Base-by-base conservation (phyloP, 2,113 vertebrate genomes). In the Caranx melampygus region DNA sequence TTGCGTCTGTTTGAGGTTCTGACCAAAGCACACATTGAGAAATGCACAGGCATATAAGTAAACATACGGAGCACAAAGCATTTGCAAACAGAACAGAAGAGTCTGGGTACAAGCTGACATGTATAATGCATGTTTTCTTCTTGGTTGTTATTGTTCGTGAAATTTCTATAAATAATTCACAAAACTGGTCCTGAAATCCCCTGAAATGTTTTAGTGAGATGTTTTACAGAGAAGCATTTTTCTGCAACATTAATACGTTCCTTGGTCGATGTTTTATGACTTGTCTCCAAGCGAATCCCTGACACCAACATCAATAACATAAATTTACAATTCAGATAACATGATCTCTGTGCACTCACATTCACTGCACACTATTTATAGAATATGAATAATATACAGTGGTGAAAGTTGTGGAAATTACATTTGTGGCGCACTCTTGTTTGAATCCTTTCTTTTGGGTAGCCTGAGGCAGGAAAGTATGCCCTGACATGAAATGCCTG, bases 111-210 rank as follows among this genome's bases (percentile, higher is more conserved):
- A 87, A 75, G 61, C 65, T 86, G 59, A 79, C 60, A 90, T 92
- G 81, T 84, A 86, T 90, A 87, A 91, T 92, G 82, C 83, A 87
- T 89, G 58, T 76, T 81, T 82, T 74, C 71, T 75, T 75, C 77
- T 84, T 75, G 31, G 69, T 75, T 82, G 85, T 88, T 90, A 91
- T 91, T 92, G 89, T 93, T 91, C 16, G 40, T 84, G 74, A 91
- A 88, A 87, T 89, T 79, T 89, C 63, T 81, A 78, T 92, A 85
- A 92, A 92, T 93, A 86, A 94, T 92, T 92, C 87, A 92, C 66
- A 13, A 21, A 68, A 80, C 63, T 75, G 76, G 42, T 90, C 72
- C 77, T 84, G 80, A 90, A 90, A 87, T 90, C 75, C 72, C 88
- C 40, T 79, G 80, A 86, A 92, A 91, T 89, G 75, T 87, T 92